Conservation (phyloP, 2,113 vertebrate species). For the Brienomyrus longianalis region DNA sequence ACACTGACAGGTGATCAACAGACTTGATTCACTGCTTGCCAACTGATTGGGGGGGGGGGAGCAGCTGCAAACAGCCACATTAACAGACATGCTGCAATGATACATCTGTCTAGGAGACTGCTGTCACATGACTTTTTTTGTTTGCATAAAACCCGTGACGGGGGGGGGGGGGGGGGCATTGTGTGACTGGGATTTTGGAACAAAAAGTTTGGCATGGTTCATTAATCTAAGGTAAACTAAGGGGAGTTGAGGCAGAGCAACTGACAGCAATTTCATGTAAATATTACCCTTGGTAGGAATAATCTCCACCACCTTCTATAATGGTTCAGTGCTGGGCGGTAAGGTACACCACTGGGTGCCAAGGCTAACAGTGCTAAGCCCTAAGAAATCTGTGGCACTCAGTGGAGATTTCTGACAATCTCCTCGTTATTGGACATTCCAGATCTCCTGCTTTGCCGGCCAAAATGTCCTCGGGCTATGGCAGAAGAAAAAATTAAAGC, state of each 20-base stretch:
- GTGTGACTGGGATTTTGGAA: not conserved
- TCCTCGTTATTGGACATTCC: not conserved
- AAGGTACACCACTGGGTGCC: not conserved
- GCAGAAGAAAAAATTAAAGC: not conserved
- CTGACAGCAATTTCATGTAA: not conserved
- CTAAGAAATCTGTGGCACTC: not conserved
- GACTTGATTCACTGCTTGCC: not conserved
- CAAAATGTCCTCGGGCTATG: not conserved
- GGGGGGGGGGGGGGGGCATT: not conserved
- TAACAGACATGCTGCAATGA: not conserved
- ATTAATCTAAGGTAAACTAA: not conserved
- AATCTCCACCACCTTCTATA: not conserved
- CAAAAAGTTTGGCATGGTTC: not conserved
- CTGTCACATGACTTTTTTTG: not conserved
- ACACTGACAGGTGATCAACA: not conserved
- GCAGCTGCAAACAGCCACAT: not conserved
- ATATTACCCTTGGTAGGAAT: not conserved
- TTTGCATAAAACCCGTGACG: not conserved
- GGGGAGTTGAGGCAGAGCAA: not conserved
- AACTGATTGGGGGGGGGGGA: not conserved
- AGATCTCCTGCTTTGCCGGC: not conserved
- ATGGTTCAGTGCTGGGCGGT: not conserved
- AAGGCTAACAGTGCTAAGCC: not conserved
- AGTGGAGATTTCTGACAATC: not conserved
- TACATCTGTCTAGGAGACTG: not conserved